Conservation (phyloP, 2,888 invertebrate species). For the Gymnocheta viridis region DNA sequence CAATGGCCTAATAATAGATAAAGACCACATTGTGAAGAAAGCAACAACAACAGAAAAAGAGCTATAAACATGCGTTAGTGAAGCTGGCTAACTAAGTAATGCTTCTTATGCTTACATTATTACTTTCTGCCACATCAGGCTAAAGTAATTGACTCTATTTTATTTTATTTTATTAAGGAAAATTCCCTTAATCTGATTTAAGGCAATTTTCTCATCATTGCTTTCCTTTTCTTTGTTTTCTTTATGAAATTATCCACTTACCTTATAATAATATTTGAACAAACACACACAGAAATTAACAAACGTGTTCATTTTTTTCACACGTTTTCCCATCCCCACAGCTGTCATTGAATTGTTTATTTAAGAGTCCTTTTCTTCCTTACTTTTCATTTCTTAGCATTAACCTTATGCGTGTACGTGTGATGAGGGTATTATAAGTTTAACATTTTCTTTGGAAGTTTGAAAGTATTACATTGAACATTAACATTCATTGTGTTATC, state of each 20-base stretch:
- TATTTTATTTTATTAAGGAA: background rate
- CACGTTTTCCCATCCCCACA: background rate
- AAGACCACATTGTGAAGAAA: background rate
- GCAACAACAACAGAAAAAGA: background rate
- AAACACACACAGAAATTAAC: background rate
- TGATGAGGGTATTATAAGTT: background rate
- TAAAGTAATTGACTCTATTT: background rate
- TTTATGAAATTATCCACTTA: background rate
- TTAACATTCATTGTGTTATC: too few species aligned
- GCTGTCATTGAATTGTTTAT: background rate
- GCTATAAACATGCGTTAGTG: background rate
- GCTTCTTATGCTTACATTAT: background rate
- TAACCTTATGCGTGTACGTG: background rate
- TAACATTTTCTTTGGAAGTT: background rate
- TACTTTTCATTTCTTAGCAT: background rate
- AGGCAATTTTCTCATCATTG: background rate
- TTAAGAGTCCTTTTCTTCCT: background rate
- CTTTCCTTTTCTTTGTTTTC: background rate
- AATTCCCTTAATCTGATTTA: conserved; percentile 5
- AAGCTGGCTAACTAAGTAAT: background rate
- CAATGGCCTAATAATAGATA: background rate
- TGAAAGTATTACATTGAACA: background rate
- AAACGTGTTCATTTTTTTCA: background rate
- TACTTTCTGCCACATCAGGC: background rate
- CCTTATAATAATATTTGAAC: conserved; percentile 1